These are phyloP conservation scores for Microctonus aethiopoides DNA, from an alignment of 2,888 invertebrate species.

Conservation along the genomic window DNA sequence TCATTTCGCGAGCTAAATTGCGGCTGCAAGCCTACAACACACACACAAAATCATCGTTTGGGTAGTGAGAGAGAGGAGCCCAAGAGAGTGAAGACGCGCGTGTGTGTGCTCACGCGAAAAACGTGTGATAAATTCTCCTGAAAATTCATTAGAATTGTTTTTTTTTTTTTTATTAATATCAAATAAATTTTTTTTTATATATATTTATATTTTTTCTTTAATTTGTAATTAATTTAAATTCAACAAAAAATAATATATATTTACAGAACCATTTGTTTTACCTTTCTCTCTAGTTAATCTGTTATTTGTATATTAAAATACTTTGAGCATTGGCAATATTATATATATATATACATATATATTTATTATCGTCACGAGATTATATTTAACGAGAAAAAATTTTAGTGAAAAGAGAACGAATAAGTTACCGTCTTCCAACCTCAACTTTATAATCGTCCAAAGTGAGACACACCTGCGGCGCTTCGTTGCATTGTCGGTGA, in stretches of 20 bases:
- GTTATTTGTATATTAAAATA: neutral
- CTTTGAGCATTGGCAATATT: neutral
- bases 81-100: slow-evolving; percentile 31
- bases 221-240: too few species aligned
- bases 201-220: neutral
- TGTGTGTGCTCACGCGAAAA: slow-evolving; percentile 30
- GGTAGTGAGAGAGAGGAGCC: slow-evolving; percentile 9
- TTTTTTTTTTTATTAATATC: neutral
- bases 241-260: too few species aligned
- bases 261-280: neutral
- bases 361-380: neutral
- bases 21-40: neutral
- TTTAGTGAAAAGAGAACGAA: neutral
- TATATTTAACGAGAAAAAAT: neutral
- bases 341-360: neutral
- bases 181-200: too few species aligned
- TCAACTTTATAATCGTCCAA: slow-evolving; percentile 31
- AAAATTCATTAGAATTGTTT: neutral
- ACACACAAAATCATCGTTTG: slow-evolving; percentile 7
- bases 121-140: slow-evolving; percentile 7
- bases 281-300: neutral
- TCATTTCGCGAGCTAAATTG: slow-evolving; percentile 1
- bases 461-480: slow-evolving; percentile 53
- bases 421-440: slow-evolving; percentile 11
- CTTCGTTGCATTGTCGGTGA: slow-evolving; percentile 58